A percentile compares a stretch with the other conserved stretches of the same genome.
Conservation (phyloP, 2,888 invertebrate species). For the Xestia c-nigrum region DNA sequence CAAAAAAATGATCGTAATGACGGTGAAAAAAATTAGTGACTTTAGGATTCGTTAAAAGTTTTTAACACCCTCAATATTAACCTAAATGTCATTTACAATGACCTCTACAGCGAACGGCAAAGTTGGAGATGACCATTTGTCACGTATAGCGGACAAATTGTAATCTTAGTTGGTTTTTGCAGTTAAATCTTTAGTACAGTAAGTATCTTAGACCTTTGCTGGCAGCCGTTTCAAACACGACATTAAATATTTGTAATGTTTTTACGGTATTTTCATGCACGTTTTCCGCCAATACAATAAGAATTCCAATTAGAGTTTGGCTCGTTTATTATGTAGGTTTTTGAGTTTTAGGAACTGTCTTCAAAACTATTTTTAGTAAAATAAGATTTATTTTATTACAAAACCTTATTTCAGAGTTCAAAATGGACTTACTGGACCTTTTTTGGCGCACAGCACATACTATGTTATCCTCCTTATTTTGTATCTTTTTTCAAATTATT, state of each 20-base stretch:
- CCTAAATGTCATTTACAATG: not conserved
- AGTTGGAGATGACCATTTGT: not conserved
- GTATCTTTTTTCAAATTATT: too few relatives aligned
- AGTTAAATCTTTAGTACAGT: not conserved
- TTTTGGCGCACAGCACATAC: too few relatives aligned
- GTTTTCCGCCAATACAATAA: not conserved
- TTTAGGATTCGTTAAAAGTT: too few relatives aligned
- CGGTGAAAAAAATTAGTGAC: too few relatives aligned
- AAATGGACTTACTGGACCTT: too few relatives aligned
- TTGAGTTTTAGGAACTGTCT: not conserved
- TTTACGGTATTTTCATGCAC: not conserved
- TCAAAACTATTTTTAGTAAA: not conserved
- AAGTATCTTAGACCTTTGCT: too few relatives aligned
- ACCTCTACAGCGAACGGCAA: not conserved
- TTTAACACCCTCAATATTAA: not conserved
- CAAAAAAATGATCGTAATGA: too few relatives aligned
- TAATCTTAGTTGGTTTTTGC: not conserved
- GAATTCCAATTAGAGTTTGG: not conserved
- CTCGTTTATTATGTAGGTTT: not conserved
- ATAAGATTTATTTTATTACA: not conserved
- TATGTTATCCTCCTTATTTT: too few relatives aligned
- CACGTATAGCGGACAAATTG: not conserved
- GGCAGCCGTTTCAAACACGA: not conserved
- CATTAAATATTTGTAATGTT: not conserved
- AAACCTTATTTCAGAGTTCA: not conserved